Evolutionary conservation across 1,140 invertebrate species (phyloP), one percentile per base, ranked within the genome.

Genomic region (Leptinotarsa lineolata): DNA sequence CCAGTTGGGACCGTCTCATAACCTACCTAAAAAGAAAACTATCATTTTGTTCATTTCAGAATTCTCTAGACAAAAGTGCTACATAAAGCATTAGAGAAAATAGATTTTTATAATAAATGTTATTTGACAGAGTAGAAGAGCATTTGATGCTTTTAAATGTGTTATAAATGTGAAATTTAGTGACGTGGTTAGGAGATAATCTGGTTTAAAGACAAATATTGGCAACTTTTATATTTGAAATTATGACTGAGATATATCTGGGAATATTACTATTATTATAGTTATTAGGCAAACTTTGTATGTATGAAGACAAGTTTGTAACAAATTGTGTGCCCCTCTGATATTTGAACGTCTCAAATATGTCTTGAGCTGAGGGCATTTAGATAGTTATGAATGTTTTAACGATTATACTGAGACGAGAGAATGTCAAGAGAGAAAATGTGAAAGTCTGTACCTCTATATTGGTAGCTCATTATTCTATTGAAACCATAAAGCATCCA

Each of bases 41-140:
- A 39, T 30, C 11, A 39, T 39, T 39, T 39, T 11, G 30, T 39
- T 30, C 3, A 39, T 8, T 8, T 39, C 2, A 11, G 30, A 39
- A 39, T 39, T 39, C 8, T 39, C 30, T 39, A 39, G 30, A 39
- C 30, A 13, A 54, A 18, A 54, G 48, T 54, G 48, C 48, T 54
- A 54, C n/a, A 54, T 54, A 54, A 16, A 18, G 6, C 48, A 15
- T 54, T n/a, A 54, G 48, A 54, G n/a, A 54, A 18, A 18, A 0
- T 54, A 54, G 48, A 16, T 54, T 54, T 54, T 54, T 54, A 54
- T 54, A 54, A 54, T 54, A 18, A 18, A n/a, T 54, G 48, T 54
- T 54, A 54, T 54, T 54, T 54, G 48, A 54, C 4, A 3, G 16
- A 54, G 48, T 54, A 54, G 48, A 54, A 11, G 8, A 39, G 30